These are phyloP conservation scores for Solea solea DNA, from an alignment of 2,113 vertebrate species.

Conservation along the genomic window DNA sequence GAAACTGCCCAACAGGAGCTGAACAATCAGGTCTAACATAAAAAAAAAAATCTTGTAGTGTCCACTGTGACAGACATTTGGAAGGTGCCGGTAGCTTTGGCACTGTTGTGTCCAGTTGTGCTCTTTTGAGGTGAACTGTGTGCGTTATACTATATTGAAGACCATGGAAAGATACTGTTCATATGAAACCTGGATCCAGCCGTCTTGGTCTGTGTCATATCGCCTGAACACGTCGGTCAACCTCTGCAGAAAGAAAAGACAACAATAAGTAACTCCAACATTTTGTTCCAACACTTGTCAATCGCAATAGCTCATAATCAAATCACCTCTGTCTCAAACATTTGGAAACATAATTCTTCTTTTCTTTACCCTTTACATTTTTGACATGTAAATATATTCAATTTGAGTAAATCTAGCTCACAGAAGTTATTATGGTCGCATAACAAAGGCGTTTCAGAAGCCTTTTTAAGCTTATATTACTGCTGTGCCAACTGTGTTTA, in stretches of 20 bases:
- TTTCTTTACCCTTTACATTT: no score
- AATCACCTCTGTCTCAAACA: no score
- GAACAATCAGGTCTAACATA: neutral
- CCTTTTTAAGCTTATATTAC: no score
- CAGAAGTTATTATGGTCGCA: no score
- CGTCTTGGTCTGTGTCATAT: slow-evolving; percentile 96
- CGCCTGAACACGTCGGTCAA: slow-evolving; percentile 95
- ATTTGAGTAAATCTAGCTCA: no score
- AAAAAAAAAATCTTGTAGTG: slow-evolving; percentile 64
- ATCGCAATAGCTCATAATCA: no score
- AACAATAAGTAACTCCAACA: neutral
- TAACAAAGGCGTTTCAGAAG: no score
- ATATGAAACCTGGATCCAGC: slow-evolving; percentile 99
- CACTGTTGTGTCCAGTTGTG: slow-evolving; percentile 79
- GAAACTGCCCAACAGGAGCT: slow-evolving; percentile 14
- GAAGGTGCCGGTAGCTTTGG: slow-evolving; percentile 73
- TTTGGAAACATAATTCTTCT: no score
- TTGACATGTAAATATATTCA: no score
- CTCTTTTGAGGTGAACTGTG: slow-evolving; percentile 54
- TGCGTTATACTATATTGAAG: slow-evolving; percentile 92
- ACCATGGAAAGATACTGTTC: slow-evolving; percentile 99
- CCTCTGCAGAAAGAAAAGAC: slow-evolving; percentile 80
- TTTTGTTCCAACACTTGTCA: neutral
- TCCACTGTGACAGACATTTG: slow-evolving; percentile 60
- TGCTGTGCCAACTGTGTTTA: no score